phyloP scores from a whole-genome alignment of 2,113 vertebrate species.

The Bothrops jararaca region DNA sequence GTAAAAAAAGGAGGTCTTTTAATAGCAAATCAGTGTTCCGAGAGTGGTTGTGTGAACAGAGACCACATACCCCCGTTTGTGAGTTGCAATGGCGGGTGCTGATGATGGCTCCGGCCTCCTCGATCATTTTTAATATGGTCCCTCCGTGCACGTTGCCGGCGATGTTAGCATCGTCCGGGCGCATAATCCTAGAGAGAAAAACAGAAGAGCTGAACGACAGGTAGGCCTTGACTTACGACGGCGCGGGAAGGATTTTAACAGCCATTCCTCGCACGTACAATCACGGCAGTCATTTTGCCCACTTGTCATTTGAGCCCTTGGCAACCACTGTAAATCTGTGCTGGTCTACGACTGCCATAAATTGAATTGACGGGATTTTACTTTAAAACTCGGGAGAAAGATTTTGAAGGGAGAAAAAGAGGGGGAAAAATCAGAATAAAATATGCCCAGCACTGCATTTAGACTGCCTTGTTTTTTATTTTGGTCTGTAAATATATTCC shows the following conservation, averaged over 20 bases:
- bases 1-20: too few species aligned
- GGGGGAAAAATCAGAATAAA: background rate
- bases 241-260: rapidly evolving
- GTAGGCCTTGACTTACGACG: background rate
- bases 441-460: too few species aligned
- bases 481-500: background rate
- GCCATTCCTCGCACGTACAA: background rate
- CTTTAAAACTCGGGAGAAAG: background rate
- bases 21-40: too few species aligned
- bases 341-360: background rate
- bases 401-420: background rate
- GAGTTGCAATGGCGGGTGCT: slow-evolving; percentile 93
- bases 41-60: background rate
- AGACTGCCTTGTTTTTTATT: background rate
- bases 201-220: background rate
- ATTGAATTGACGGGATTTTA: background rate
- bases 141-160: slow-evolving; percentile 91
- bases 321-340: background rate
- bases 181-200: slow-evolving; percentile 82
- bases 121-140: slow-evolving; percentile 94
- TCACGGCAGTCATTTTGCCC: background rate
- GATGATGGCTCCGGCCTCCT: slow-evolving; percentile 92
- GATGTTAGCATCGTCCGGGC: slow-evolving; percentile 89
- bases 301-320: too few species aligned
- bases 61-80: slow-evolving; percentile 73